phyloP scores from a whole-genome alignment of 2,113 vertebrate species.

The Falcunculus frontatus region DNA sequence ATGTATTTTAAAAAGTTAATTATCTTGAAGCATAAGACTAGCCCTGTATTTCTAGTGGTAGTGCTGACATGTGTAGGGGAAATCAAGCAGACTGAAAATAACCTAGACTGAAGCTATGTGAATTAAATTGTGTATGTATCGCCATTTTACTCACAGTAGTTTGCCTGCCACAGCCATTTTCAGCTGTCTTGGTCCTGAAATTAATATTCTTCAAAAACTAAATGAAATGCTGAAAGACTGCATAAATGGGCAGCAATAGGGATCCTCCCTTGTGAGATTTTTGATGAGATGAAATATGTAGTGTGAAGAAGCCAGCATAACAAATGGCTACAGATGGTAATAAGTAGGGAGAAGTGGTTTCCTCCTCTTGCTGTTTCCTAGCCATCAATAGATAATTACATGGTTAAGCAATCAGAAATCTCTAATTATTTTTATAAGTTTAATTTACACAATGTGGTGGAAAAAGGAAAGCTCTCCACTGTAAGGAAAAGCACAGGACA shows the following conservation, averaged over 20 bases:
- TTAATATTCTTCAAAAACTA: neutral
- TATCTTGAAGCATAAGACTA: neutral
- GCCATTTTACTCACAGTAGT: neutral
- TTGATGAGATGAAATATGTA: neutral
- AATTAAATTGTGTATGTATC: neutral
- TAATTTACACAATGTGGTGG: neutral
- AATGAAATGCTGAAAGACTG: neutral
- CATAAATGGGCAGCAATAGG: neutral
- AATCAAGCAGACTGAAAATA: neutral
- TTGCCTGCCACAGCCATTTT: neutral
- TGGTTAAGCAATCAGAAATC: neutral
- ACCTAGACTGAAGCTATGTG: neutral
- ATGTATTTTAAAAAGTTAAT: neutral
- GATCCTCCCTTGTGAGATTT: neutral
- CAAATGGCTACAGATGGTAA: neutral
- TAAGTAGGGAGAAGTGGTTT: neutral
- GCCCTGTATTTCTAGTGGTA: neutral
- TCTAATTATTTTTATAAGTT: neutral
- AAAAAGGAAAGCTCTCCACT: neutral
- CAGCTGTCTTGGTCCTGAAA: neutral
- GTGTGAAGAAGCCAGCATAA: neutral
- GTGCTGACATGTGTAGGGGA: neutral
- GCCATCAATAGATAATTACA: neutral
- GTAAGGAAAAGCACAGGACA: neutral
- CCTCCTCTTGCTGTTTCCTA: neutral